Percentiles rank a stretch among this genome's conserved stretches.
Conservation (phyloP, 2,888 invertebrate genomes). For the Ametastegia equiseti region DNA sequence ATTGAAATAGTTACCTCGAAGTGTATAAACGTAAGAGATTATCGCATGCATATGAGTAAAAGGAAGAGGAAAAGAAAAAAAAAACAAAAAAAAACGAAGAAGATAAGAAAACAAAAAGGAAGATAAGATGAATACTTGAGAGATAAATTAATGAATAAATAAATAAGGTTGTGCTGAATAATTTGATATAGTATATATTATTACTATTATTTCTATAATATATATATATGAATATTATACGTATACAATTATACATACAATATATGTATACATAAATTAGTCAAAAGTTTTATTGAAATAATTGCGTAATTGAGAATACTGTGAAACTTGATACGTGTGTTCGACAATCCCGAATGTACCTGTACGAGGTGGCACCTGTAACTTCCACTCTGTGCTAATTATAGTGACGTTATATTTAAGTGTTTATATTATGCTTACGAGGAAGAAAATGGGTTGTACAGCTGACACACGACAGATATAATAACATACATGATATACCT, state of each 20-base stretch:
- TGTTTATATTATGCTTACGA: not conserved
- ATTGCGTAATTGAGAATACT: not conserved
- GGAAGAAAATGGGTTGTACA: not conserved
- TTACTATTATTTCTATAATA: slow-evolving; percentile 4
- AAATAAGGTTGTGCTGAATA: slow-evolving; percentile 13
- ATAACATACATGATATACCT: too few species aligned
- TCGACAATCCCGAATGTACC: slow-evolving; percentile 3
- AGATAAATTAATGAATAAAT: not conserved
- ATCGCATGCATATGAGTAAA: not conserved
- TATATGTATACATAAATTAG: not conserved
- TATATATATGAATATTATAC: not conserved
- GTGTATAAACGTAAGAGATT: not conserved
- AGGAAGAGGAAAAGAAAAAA: not conserved
- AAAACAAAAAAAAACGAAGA: not conserved
- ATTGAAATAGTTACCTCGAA: not conserved
- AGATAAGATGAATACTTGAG: too few species aligned
- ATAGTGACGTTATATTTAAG: slow-evolving; percentile 10
- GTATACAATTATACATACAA: too few species aligned
- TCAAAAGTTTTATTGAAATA: not conserved
- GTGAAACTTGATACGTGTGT: not conserved
- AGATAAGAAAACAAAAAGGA: not conserved
- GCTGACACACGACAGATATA: slow-evolving; percentile 2
- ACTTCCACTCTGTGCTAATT: slow-evolving; percentile 7
- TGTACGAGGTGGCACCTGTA: not conserved
- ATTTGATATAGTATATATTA: not conserved